These are phyloP conservation scores for Sciurus carolinensis DNA, from an alignment of 2,797 vertebrate genomes.

Conservation along the genomic window DNA sequence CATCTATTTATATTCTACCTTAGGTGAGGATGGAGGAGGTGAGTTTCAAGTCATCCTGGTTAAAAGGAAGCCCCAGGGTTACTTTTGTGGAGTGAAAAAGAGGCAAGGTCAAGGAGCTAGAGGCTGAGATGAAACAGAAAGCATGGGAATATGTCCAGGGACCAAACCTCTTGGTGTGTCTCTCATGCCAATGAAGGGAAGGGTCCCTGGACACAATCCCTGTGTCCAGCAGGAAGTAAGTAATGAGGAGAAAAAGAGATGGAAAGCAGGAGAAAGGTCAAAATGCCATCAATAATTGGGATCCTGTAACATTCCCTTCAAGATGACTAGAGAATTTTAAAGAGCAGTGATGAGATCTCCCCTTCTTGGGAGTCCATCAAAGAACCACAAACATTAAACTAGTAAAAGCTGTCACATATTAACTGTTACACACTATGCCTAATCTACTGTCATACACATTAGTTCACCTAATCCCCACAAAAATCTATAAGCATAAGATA, in stretches of 20 bases:
- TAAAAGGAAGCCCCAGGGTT: slow-evolving; percentile 33
- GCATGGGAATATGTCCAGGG: not conserved
- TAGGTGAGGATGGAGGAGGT: not conserved
- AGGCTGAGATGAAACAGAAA: slow-evolving; percentile 20
- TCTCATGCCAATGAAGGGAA: not conserved
- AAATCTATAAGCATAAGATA: not conserved
- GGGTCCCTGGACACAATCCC: not conserved
- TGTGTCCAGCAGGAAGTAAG: not conserved
- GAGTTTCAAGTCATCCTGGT: not conserved
- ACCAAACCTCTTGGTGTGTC: not conserved
- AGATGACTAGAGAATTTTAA: not conserved
- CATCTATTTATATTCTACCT: slow-evolving; percentile 18
- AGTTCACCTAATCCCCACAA: not conserved
- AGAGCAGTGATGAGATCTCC: not conserved
- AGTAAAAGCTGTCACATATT: not conserved
- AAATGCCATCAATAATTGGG: not conserved
- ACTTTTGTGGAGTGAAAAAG: not conserved
- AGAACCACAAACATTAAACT: not conserved
- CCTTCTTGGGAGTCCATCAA: not conserved
- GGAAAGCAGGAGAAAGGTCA: not conserved
- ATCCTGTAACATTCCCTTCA: not conserved
- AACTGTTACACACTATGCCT: not conserved
- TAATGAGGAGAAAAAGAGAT: not conserved
- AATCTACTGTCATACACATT: not conserved
- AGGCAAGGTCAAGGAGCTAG: not conserved